A percentile compares a stretch with the other conserved stretches of the same genome.
phyloP scores from a whole-genome alignment of 2,888 invertebrate species.

The Drosophila tanythrix region DNA sequence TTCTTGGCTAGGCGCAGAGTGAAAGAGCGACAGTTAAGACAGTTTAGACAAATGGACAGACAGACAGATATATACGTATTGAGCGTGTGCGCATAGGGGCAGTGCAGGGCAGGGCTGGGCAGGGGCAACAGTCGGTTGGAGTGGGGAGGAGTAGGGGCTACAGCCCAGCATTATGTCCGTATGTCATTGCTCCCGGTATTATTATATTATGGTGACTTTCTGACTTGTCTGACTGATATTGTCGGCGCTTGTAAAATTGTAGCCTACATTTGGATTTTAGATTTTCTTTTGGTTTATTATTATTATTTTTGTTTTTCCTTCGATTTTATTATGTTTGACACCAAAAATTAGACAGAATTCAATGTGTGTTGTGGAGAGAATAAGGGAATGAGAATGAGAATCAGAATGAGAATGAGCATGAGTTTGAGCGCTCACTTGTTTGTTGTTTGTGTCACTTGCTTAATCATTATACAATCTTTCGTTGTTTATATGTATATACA shows the following conservation, averaged over 20 bases:
- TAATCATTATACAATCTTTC: conserved; percentile 26
- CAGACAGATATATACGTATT: conserved; percentile 13
- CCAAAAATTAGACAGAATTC: conserved; percentile 54
- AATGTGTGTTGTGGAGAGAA: conserved; percentile 2
- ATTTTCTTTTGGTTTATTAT: conserved; percentile 36
- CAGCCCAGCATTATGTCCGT: conserved; percentile 53
- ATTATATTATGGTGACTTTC: conserved; percentile 21
- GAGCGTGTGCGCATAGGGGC: neutral
- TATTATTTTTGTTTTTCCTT: conserved; percentile 9
- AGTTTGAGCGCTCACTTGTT: conserved; percentile 22
- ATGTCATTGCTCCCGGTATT: conserved; percentile 68
- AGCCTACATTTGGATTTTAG: conserved; percentile 63
- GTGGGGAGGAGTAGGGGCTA: neutral
- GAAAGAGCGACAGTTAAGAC: conserved; percentile 55
- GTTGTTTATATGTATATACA: neutral
- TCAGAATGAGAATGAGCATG: no score
- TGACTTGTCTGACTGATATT: conserved; percentile 13
- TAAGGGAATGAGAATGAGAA: neutral
- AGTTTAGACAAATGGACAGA: conserved; percentile 43
- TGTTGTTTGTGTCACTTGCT: conserved; percentile 30
- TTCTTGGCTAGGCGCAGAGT: conserved; percentile 61
- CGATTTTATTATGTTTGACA: conserved; percentile 64
- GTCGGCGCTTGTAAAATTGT: conserved; percentile 66
- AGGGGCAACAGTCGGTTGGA: neutral
- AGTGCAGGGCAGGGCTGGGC: neutral